Evolutionary conservation across 2,888 invertebrate species (phyloP), one percentile per base, ranked within the genome.

Genomic region (Hanleya hanleyi): DNA sequence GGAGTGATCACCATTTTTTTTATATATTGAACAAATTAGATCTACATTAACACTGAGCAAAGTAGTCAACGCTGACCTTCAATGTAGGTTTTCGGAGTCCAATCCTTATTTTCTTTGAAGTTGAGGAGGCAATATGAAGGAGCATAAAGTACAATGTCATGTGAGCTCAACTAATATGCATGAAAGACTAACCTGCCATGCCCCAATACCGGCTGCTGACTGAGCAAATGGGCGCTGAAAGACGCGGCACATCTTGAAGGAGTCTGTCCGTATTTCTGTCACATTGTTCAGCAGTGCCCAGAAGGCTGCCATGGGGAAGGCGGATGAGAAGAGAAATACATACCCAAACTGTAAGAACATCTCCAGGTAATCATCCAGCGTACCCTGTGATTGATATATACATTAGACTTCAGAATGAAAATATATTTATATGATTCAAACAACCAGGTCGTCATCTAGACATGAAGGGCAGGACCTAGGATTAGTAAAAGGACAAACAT

Each of bases 311-410:
- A 94, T 91, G 0, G 95, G 95, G 82, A 94, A 95, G 7, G 94
- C 94, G 0, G 95, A 94, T 2, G 95, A 94, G 89, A 95, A 95
- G 26, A 95, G 91, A 77, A 94, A 94, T 3, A 95, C 95, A 89
- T 94, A 95, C 64, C 95, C 95, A 86, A 95, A 95, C 90, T 95
- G 95, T 67, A 95, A 93, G 89, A 94, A 95, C 90, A 95, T 92
- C 90, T 95, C 95, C 81, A 95, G 90, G 87, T 95, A 95, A 86
- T 95, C 95, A 87, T 95, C 94, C 87, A 94, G 94, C 0, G 95
- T 94, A 73, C 94, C 94, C 92, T 93, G 87, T 37, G 87, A 72
- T 26, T 62, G 22, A 37, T 61, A n/a, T n/a, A n/a, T n/a, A n/a
- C n/a, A n/a, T n/a, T n/a, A 18, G 15, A 33, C 12, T 7, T 49